These are phyloP conservation scores for Mirounga angustirostris DNA, from an alignment of 2,113 vertebrate genomes.

Conservation along the genomic window DNA sequence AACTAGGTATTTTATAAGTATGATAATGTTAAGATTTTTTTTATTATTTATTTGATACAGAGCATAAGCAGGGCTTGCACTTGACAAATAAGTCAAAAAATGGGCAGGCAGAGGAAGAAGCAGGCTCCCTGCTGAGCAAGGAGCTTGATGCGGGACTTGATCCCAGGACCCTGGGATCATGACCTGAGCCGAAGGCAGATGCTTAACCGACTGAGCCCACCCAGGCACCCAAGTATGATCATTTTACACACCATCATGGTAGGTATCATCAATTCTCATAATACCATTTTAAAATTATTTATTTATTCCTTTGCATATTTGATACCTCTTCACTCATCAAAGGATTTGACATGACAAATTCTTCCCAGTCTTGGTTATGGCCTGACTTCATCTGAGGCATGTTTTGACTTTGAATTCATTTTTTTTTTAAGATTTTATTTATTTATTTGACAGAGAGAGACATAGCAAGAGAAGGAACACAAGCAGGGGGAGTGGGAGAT, in stretches of 20 bases:
- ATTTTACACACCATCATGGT: not conserved
- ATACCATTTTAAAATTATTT: not conserved
- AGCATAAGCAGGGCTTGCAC: no score
- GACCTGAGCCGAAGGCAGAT: no score
- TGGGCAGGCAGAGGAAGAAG: no score
- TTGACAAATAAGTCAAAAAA: no score
- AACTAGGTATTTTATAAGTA: not conserved
- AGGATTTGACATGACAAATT: not conserved
- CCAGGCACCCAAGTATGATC: not conserved
- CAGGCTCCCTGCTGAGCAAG: no score
- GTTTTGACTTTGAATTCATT: conserved; percentile 13
- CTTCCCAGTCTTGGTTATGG: not conserved
- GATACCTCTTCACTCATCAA: not conserved
- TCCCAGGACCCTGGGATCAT: no score
- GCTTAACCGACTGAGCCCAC: no score
- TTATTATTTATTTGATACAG: no score
- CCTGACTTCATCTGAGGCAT: not conserved
- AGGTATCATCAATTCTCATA: not conserved
- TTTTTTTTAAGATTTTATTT: not conserved
- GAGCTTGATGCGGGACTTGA: no score
- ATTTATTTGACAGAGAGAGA: no score
- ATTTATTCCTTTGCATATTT: not conserved
- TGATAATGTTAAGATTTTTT: not conserved
- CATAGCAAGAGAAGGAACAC: no score
- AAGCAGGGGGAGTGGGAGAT: no score